Percentiles rank a stretch among this genome's conserved stretches.
phyloP scores from a whole-genome alignment of 2,113 vertebrate genomes.

The Penelope pileata region DNA sequence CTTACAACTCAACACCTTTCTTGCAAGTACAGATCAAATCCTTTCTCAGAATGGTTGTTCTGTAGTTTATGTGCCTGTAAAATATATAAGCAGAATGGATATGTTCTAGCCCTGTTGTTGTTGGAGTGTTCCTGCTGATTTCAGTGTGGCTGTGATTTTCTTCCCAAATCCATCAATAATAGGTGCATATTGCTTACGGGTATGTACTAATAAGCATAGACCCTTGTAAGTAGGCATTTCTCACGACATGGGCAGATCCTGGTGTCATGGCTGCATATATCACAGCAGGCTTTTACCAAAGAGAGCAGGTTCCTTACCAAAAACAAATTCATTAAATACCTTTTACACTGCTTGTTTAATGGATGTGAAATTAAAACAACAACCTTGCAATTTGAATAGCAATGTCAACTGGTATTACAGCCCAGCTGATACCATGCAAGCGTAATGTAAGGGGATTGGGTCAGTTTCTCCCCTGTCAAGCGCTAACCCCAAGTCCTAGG shows the following conservation, averaged over 20 bases:
- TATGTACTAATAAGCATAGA: not conserved
- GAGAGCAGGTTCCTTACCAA: not conserved
- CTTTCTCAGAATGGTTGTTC: not conserved
- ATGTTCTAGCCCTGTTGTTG: not conserved
- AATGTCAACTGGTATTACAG: not conserved
- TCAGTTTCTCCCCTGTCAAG: not conserved
- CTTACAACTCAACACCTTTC: not conserved
- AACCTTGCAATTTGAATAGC: conserved; percentile 14
- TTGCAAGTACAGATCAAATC: not conserved
- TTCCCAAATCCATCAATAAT: not conserved
- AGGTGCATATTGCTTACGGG: not conserved
- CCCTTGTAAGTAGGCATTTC: not conserved
- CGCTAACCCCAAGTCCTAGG: not conserved
- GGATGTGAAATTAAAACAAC: not conserved
- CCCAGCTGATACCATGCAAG: not conserved
- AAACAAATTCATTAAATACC: not conserved
- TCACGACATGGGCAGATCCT: not conserved
- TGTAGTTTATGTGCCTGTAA: not conserved
- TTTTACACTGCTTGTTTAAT: not conserved
- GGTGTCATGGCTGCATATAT: not conserved
- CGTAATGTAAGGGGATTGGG: not conserved
- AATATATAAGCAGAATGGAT: not conserved
- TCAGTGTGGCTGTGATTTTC: not conserved
- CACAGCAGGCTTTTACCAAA: not conserved
- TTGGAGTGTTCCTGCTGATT: not conserved